Evolutionary conservation across 2,113 vertebrate genomes (phyloP).

Genomic region (Phaethornis superciliosus): DNA sequence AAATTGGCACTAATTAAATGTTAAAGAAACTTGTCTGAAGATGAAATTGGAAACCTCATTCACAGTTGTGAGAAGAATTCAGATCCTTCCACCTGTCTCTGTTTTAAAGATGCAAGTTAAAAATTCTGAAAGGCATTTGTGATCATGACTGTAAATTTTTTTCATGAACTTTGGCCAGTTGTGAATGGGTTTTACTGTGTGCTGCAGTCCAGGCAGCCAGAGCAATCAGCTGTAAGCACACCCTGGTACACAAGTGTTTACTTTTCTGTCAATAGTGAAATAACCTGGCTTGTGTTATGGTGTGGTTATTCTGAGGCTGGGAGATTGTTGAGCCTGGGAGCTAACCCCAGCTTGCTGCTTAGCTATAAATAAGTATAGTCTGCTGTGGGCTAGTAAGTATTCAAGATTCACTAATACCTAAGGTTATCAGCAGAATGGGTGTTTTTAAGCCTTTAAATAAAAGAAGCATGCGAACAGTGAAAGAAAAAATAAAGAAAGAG

Average conservation of each 20-base stretch:
- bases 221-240: neutral
- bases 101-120: neutral
- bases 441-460: neutral
- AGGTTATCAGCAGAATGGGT: conserved; percentile 15
- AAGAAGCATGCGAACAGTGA: neutral
- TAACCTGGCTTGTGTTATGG: conserved; percentile 34
- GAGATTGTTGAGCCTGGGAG: conserved; percentile 58
- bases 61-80: neutral
- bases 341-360: conserved; percentile 54
- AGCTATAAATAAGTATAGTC: conserved; percentile 62
- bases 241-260: conserved; percentile 55
- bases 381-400: conserved; percentile 45
- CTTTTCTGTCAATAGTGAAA: conserved; percentile 53
- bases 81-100: neutral
- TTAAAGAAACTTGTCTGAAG: neutral
- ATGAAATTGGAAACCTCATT: neutral
- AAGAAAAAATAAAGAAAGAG: neutral
- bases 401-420: conserved; percentile 18
- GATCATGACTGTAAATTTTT: neutral
- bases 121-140: neutral
- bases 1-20: neutral
- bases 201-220: conserved; percentile 1
- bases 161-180: neutral
- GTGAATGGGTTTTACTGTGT: conserved; percentile 14
- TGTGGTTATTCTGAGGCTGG: conserved; percentile 63